Evolutionary conservation across 2,797 vertebrate species (phyloP), one percentile per base, ranked within the genome.

Genomic region (Anguilla obscura): DNA sequence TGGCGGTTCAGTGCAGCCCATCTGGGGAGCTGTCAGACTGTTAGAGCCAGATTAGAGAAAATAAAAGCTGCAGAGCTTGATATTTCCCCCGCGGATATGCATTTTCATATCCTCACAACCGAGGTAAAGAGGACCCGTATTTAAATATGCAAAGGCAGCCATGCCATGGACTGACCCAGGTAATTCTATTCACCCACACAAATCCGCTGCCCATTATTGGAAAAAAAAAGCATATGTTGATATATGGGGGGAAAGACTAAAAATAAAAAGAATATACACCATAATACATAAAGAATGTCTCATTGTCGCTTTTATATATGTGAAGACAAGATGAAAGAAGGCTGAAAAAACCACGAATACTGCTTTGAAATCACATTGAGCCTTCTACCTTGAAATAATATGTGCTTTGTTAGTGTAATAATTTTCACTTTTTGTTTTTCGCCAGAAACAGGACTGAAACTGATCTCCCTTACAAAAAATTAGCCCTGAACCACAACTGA

Each of bases 41-140:
- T 86, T 86, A 86, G 40, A 86, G 36, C 36, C 36, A 86, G 40
- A 85, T 85, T 85, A 60, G 45, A 85, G 50, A 85, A 85, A 60
- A 85, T 30, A 85, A 85, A 54, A 60, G 79, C 79, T 1, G 21
- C 45, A 40, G 14, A 36, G 40, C 40, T n/a, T 50, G 10, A 82
- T 82, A 82, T 82, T 82, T 50, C 79, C 79, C 74, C 79, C 0
- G 45, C 21, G 79, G 79, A 48, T 12, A 24, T 50, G 45, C 40
- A 82, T 82, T 82, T 82, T 82, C 79, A 82, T 82, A 82, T 50
- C 79, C 79, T 50, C 45, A n/a, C 18, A 45, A 10, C 21, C 6
- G 40, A 21, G 45, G 40, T 10, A 82, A 82, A 50, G 79, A 82
- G 45, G 45, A 82, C 79, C 79, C 45, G 0, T 48, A 21, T 82